Evolutionary conservation across 2,113 vertebrate species (phyloP).

Genomic region (Fukomys damarensis): DNA sequence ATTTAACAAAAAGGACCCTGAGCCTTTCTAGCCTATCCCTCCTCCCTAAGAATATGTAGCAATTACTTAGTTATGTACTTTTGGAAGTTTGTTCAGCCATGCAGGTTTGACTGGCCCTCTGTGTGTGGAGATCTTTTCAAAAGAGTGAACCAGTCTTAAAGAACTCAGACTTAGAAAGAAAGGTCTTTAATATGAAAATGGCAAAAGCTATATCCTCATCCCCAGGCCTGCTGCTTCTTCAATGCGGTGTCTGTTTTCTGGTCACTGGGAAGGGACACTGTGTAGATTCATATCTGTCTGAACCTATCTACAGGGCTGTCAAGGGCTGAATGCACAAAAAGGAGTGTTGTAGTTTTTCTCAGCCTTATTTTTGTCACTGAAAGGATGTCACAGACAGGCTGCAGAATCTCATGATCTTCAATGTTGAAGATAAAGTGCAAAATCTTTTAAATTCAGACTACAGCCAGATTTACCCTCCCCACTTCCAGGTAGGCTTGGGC

Average conservation of each 20-base stretch:
- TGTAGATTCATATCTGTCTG: neutral
- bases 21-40: neutral
- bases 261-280: neutral
- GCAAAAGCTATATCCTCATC: neutral
- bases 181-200: slow-evolving; percentile 54
- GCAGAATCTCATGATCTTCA: neutral
- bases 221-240: slow-evolving; percentile 23
- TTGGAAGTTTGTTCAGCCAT: slow-evolving; percentile 27
- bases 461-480: neutral
- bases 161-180: slow-evolving; percentile 48
- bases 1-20: neutral
- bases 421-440: neutral
- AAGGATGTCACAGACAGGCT: neutral
- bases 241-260: neutral
- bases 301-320: slow-evolving; percentile 43
- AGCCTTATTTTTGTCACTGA: neutral
- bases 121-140: neutral
- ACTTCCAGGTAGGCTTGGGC: neutral
- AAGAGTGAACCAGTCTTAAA: slow-evolving; percentile 56
- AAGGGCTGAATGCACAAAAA: neutral
- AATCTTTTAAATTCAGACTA: neutral
- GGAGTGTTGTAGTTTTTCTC: neutral
- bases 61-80: slow-evolving; percentile 52
- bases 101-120: slow-evolving; percentile 13
- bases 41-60: neutral